A percentile compares a stretch with the other conserved stretches of the same genome.
Conservation (phyloP, 1,140 invertebrate genomes). For the Neotoxoptera formosana region DNA sequence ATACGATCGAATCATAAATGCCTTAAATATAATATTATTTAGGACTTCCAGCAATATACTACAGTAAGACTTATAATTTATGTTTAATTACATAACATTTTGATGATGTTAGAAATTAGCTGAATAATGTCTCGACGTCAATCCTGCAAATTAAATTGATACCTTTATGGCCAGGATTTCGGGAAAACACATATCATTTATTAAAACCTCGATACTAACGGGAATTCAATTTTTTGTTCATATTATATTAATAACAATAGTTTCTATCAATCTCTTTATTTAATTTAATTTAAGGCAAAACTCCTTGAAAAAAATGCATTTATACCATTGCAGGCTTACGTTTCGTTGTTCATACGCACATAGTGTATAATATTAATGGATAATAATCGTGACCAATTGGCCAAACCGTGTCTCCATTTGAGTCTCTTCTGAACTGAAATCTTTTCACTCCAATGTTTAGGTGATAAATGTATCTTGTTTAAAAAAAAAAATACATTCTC, state of each 20-base stretch:
- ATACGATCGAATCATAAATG: background rate
- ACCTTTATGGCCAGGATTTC: background rate
- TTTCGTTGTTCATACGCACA: background rate
- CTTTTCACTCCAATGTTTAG: background rate
- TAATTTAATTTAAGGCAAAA: conserved; percentile 7
- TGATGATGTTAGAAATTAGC: background rate
- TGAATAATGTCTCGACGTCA: background rate
- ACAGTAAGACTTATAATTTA: background rate
- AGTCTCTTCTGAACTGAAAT: background rate
- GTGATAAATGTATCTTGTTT: conserved; percentile 31
- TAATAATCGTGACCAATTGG: conserved; percentile 45
- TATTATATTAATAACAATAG: background rate
- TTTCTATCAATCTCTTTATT: background rate
- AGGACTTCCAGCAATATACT: background rate
- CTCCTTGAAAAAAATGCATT: conserved; percentile 24
- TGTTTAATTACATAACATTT: background rate
- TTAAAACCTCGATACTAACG: background rate
- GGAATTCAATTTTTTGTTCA: background rate
- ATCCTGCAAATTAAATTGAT: background rate
- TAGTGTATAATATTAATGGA: conserved; percentile 14
- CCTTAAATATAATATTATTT: background rate
- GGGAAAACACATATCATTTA: background rate
- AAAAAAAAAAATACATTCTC: conserved; percentile 34
- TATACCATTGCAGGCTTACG: background rate
- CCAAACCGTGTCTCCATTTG: conserved; percentile 8